These are phyloP conservation scores for Camelus bactrianus DNA, from an alignment of 2,113 vertebrate genomes.

Conservation along the genomic window DNA sequence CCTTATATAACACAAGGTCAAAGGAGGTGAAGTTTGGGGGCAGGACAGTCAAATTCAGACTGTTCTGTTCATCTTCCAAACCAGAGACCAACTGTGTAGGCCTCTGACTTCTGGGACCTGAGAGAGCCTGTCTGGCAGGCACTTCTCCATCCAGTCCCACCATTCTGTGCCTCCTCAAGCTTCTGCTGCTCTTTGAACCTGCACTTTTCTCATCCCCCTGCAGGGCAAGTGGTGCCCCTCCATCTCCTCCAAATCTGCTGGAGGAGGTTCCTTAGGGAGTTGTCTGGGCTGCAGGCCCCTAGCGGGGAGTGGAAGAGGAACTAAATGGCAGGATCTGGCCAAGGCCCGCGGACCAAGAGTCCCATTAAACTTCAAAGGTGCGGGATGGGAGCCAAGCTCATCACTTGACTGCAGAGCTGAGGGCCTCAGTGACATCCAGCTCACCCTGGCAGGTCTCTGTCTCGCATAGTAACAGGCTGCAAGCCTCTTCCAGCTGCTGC, in stretches of 20 bases:
- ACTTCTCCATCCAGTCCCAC: neutral
- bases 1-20: neutral
- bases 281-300: neutral
- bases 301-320: neutral
- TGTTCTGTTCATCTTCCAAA: neutral
- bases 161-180: neutral
- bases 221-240: neutral
- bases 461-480: neutral
- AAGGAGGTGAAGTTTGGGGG: neutral
- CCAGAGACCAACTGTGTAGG: neutral
- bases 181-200: neutral
- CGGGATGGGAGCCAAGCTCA: neutral
- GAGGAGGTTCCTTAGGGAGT: neutral
- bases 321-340: slow-evolving; percentile 19
- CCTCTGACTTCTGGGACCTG: neutral
- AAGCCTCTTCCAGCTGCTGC: slow-evolving; percentile 5
- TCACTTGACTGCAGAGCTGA: slow-evolving; percentile 17
- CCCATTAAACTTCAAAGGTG: slow-evolving; percentile 54
- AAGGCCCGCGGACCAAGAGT: neutral
- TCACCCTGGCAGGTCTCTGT: neutral
- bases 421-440: slow-evolving; percentile 8
- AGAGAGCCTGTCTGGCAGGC: neutral
- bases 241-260: neutral
- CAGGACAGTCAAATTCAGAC: neutral
- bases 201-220: neutral